These are phyloP conservation scores for Hypotaenidia philippensis DNA, from an alignment of 2,797 vertebrate genomes.

Conservation along the genomic window DNA sequence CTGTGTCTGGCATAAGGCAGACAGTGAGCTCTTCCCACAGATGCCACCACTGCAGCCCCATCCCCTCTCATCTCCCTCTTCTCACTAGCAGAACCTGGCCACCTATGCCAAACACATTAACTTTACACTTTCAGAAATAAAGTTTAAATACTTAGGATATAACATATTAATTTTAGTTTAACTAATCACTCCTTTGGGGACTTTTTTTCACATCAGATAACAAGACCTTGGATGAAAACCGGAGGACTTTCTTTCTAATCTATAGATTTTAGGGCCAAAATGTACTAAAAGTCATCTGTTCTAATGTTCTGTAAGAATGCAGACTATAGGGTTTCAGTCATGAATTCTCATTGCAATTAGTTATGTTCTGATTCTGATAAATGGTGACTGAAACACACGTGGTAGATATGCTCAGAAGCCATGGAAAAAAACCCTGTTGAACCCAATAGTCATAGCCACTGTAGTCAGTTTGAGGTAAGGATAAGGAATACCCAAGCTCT, in stretches of 20 bases:
- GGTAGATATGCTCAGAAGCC: not conserved
- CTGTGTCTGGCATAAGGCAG: not conserved
- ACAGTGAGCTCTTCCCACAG: not conserved
- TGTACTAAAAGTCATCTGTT: not conserved
- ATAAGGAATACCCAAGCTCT: not conserved
- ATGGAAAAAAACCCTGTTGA: not conserved
- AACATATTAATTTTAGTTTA: not conserved
- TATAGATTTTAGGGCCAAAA: not conserved
- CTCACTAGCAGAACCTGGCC: not conserved
- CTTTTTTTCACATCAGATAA: not conserved
- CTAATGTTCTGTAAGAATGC: not conserved
- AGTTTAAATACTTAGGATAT: not conserved
- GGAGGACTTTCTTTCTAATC: not conserved
- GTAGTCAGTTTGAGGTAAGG: not conserved
- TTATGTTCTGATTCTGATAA: not conserved
- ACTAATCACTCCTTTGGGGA: not conserved
- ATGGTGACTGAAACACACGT: not conserved
- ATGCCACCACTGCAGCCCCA: accelerated
- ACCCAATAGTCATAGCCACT: not conserved
- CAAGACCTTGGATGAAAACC: not conserved
- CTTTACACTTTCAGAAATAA: not conserved
- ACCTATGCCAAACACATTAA: not conserved
- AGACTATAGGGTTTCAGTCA: not conserved
- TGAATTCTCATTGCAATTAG: not conserved
- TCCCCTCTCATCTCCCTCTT: not conserved